These are phyloP conservation scores for Ianthella basta DNA, from an alignment of 37 sponge, comb jelly and placozoan species.

Conservation along the genomic window DNA sequence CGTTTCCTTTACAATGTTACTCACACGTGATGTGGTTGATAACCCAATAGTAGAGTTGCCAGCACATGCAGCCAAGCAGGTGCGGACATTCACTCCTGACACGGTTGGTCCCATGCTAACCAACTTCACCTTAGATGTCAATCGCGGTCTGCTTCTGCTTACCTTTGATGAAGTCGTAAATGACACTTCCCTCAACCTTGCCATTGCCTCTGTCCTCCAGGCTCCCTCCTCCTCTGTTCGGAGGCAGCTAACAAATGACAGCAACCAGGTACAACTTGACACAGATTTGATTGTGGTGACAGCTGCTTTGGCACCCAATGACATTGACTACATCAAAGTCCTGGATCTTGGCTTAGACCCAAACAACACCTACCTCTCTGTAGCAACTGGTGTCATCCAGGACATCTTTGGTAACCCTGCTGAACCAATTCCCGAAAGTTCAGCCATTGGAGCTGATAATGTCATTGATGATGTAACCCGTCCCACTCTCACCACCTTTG, in stretches of 20 bases:
- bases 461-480: slow-evolving; percentile 62
- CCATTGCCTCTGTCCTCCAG: slow-evolving; percentile 27
- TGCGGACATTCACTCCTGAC: slow-evolving; percentile 57
- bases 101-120: slow-evolving; percentile 59
- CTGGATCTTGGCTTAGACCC: slow-evolving; percentile 44
- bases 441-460: slow-evolving; percentile 49
- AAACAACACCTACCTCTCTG: slow-evolving; percentile 73
- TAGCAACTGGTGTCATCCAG: slow-evolving; percentile 63
- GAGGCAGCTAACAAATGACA: slow-evolving; percentile 48
- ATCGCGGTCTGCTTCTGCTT: slow-evolving; percentile 41
- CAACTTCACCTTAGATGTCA: slow-evolving; percentile 61
- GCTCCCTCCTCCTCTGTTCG: neutral
- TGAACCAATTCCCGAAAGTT: slow-evolving; percentile 25
- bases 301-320: slow-evolving; percentile 51
- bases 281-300: slow-evolving; percentile 35
- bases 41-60: slow-evolving; percentile 50
- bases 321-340: slow-evolving; percentile 63
- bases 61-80: neutral
- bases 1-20: slow-evolving; percentile 48
- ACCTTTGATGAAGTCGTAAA: slow-evolving; percentile 79
- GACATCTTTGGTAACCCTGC: slow-evolving; percentile 74
- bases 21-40: slow-evolving; percentile 68
- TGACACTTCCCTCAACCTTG: slow-evolving; percentile 61
- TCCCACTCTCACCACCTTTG: slow-evolving; percentile 58
- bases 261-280: neutral